These are phyloP conservation scores for Todiramphus chloris DNA, from an alignment of 2,113 vertebrate genomes.

Conservation along the genomic window DNA sequence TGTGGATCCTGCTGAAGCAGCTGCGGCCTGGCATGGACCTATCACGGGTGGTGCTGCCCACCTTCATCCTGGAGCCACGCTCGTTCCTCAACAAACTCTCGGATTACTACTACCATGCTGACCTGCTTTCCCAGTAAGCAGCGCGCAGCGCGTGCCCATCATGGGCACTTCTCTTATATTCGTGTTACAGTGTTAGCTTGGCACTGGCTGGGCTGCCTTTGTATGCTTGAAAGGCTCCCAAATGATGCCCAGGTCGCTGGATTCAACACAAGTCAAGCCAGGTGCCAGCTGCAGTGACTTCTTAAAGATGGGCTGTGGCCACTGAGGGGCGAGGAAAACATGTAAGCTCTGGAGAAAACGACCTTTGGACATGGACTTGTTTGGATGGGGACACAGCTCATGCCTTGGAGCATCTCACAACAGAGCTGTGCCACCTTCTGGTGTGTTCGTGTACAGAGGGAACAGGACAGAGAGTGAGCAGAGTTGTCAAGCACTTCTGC, in stretches of 20 bases:
- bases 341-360: not conserved
- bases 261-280: not conserved
- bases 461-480: not conserved
- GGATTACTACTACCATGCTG: conserved; percentile 92
- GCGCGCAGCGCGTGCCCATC: rapidly evolving
- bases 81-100: conserved; percentile 95
- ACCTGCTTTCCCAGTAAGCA: conserved; percentile 92
- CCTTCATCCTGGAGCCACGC: conserved; percentile 93
- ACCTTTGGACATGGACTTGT: rapidly evolving
- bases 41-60: conserved; percentile 91
- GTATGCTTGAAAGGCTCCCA: not conserved
- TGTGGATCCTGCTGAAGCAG: conserved; percentile 91
- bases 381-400: not conserved
- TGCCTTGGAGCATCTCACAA: not conserved
- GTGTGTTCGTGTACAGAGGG: not conserved
- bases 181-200: not conserved
- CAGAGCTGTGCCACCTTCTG: conserved; percentile 20
- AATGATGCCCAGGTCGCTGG: not conserved
- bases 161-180: rapidly evolving
- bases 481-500: not conserved
- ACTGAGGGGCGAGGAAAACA: not conserved
- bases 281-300: not conserved
- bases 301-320: not conserved
- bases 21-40: conserved; percentile 94
- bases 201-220: not conserved